Evolutionary conservation across 2,797 vertebrate genomes (phyloP).

Genomic region (Okamejei kenojei): DNA sequence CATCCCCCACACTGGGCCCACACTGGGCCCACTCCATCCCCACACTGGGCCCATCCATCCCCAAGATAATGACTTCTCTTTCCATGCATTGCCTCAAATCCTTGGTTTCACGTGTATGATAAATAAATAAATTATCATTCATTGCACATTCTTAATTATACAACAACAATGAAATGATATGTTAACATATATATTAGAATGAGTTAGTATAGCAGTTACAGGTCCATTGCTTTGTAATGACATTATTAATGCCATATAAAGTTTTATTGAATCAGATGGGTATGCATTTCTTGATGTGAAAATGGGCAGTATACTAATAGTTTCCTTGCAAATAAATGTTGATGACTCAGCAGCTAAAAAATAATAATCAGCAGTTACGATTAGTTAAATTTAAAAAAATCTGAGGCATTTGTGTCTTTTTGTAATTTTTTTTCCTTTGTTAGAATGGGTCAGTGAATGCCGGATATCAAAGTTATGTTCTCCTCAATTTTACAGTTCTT

Average conservation of each 20-base stretch:
- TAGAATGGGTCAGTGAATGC: background rate
- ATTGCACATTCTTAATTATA: constrained; percentile 9
- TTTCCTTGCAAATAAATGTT: background rate
- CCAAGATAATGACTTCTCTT: background rate
- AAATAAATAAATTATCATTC: constrained; percentile 1
- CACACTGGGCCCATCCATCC: background rate
- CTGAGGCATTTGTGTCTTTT: background rate
- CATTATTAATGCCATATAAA: constrained; percentile 29
- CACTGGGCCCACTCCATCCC: background rate
- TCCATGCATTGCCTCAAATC: background rate
- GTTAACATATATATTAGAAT: constrained; percentile 24
- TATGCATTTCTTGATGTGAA: background rate
- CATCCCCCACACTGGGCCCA: background rate
- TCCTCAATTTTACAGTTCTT: background rate
- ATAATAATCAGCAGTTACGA: background rate
- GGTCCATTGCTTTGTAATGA: constrained; percentile 31
- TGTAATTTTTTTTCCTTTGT: background rate
- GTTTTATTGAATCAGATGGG: background rate
- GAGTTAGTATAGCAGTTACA: constrained; percentile 31
- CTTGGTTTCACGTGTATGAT: background rate
- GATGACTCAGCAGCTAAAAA: background rate
- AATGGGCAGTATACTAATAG: background rate
- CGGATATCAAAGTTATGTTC: background rate
- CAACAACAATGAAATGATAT: constrained; percentile 25
- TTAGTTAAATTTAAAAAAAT: background rate